phyloP scores from a whole-genome alignment of 2,888 invertebrate species.

The Onthophagus sagittarius region DNA sequence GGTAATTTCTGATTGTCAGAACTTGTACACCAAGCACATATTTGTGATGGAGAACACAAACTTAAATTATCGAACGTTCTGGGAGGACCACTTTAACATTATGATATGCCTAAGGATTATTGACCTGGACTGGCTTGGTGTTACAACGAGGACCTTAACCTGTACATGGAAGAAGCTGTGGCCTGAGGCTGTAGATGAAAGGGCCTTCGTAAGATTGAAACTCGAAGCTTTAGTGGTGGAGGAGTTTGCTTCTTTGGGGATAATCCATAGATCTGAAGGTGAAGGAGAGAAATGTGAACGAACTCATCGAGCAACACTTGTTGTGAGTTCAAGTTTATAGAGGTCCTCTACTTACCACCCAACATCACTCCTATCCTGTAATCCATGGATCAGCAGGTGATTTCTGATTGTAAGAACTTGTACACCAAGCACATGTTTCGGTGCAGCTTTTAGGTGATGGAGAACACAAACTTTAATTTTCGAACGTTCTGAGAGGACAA shows the following conservation, averaged over 20 bases:
- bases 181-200: constrained; percentile 30
- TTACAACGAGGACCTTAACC: constrained; percentile 23
- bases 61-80: too few species aligned
- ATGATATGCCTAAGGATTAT: too few species aligned
- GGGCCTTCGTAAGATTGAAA: constrained; percentile 39
- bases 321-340: constrained; percentile 2
- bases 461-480: too few species aligned
- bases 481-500: too few species aligned
- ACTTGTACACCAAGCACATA: constrained; percentile 30
- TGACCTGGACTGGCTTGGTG: constrained; percentile 23
- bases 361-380: constrained; percentile 34
- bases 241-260: constrained; percentile 26
- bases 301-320: constrained; percentile 25
- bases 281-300: constrained; percentile 25
- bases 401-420: constrained; percentile 37
- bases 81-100: too few species aligned
- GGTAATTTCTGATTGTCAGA: constrained; percentile 35
- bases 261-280: constrained; percentile 30
- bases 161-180: constrained; percentile 27
- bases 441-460: too few species aligned
- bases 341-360: constrained; percentile 22
- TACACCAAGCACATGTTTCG: constrained; percentile 26
- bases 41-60: too few species aligned
- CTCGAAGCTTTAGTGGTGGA: constrained; percentile 28
- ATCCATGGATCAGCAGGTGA: constrained; percentile 16